Conservation (phyloP, 1,140 invertebrate genomes). For the Conopomorpha cramerella region DNA sequence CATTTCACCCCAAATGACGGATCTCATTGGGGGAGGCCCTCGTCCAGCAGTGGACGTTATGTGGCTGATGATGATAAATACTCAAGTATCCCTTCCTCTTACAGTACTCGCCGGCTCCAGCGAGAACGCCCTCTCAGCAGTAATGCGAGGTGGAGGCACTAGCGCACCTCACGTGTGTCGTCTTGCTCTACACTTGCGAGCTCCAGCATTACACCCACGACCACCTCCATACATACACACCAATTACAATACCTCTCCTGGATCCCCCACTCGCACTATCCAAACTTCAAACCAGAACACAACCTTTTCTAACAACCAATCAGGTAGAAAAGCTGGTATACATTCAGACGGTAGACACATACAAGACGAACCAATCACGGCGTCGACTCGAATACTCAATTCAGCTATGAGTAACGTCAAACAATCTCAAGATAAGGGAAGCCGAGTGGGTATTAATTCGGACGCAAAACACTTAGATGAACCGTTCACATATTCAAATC, state of each 20-base stretch:
- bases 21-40: not conserved
- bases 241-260: not conserved
- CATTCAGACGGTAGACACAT: too few species aligned
- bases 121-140: slow-evolving; percentile 22
- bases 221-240: slow-evolving; percentile 7
- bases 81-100: not conserved
- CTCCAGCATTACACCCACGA: slow-evolving; percentile 15
- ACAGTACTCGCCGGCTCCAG: slow-evolving; percentile 24
- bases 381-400: not conserved
- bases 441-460: too few species aligned
- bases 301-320: too few species aligned
- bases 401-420: not conserved
- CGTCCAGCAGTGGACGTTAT: not conserved
- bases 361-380: too few species aligned
- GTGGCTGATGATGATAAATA: not conserved
- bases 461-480: too few species aligned
- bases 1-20: too few species aligned
- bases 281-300: too few species aligned
- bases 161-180: slow-evolving; percentile 16
- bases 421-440: too few species aligned
- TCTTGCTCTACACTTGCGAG: slow-evolving; percentile 26
- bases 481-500: too few species aligned
- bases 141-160: slow-evolving; percentile 23
- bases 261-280: too few species aligned
- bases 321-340: too few species aligned